A percentile compares a stretch with the other conserved stretches of the same genome.
Evolutionary conservation across 2,113 vertebrate species (phyloP).

Genomic region (Macrotis lagotis): DNA sequence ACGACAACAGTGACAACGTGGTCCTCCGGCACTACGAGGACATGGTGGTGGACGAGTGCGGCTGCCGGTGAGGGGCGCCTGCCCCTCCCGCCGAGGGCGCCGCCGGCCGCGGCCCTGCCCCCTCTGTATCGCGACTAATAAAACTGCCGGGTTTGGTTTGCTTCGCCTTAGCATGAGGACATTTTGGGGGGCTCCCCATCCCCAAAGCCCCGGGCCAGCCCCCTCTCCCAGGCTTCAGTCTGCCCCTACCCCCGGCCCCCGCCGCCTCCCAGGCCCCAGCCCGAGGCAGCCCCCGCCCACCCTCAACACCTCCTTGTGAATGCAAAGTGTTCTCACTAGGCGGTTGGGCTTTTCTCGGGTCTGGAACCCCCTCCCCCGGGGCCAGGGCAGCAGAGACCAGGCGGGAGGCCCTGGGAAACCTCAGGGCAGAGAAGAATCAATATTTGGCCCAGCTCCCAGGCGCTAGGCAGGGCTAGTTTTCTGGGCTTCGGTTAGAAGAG

Average conservation of each 20-base stretch:
- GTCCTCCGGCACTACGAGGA: conserved; percentile 95
- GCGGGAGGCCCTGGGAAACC: not conserved
- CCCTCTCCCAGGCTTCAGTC: too few species aligned
- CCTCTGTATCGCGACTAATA: not conserved
- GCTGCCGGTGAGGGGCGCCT: conserved; percentile 87
- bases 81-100: too few species aligned
- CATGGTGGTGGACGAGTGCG: conserved; percentile 97
- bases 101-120: not conserved
- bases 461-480: too few species aligned
- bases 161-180: not conserved
- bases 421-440: not conserved
- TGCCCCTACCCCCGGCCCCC: too few species aligned
- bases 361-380: not conserved
- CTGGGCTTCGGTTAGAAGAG: not conserved
- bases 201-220: too few species aligned
- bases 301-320: too few species aligned
- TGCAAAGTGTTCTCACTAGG: too few species aligned
- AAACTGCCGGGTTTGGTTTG: not conserved
- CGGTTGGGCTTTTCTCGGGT: not conserved
- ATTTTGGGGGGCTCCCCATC: too few species aligned
- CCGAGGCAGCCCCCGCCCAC: too few species aligned
- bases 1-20: conserved; percentile 96
- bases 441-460: not conserved
- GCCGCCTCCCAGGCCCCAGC: not conserved
- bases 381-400: not conserved